Base-by-base conservation (phyloP, 2,888 invertebrate genomes). In the Neria commutata region DNA sequence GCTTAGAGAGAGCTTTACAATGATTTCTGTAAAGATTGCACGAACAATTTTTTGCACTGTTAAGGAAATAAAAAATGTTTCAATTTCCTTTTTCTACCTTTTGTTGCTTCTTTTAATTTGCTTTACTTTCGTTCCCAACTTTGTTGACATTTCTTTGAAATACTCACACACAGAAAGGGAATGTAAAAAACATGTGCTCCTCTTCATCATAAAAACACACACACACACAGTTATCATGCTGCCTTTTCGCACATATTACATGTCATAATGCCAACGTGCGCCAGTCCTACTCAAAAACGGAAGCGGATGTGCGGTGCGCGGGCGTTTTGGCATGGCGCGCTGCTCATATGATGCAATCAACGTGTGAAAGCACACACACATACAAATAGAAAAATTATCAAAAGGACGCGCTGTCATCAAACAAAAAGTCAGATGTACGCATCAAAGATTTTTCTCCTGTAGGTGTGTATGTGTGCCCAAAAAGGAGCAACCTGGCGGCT, bases 71-170 rank as follows among this genome's bases (percentile, higher is more conserved):
- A 42, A 42, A 42, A 42, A 19, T 17, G 42, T 24, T 55, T 49
- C 17, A 48, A 55, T 49, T 55, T 54, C 54, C 55, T 47, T n/a
- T 17, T 25, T 25, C 48, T 19, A 47, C 14, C 37, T 16, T 29
- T 53, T 21, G 42, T 46, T 3, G 54, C 19, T 42, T 42, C 5
- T 4, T 17, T 14, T 33, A 42, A 45, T 11, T 26, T 50, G 53
- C 59, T 62, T 62, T 62, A 62, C 60, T 60, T 62, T 62, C 49
- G 57, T 62, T 62, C 60, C 57, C 60, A 62, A 62, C 57, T 62
- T 62, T 52, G 57, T 62, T 62, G 62, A 60, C 60, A 62, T 62
- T 56, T 17, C 62, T 62, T 55, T 60, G 59, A 55, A 60, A 57
- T 54, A 37, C 42, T 45, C 58, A 54, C 45, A n/a, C n/a, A 52